A percentile compares a stretch with the other conserved stretches of the same genome.
These are phyloP conservation scores for Hypomesus transpacificus DNA, from an alignment of 2,113 vertebrate species.

Conservation along the genomic window DNA sequence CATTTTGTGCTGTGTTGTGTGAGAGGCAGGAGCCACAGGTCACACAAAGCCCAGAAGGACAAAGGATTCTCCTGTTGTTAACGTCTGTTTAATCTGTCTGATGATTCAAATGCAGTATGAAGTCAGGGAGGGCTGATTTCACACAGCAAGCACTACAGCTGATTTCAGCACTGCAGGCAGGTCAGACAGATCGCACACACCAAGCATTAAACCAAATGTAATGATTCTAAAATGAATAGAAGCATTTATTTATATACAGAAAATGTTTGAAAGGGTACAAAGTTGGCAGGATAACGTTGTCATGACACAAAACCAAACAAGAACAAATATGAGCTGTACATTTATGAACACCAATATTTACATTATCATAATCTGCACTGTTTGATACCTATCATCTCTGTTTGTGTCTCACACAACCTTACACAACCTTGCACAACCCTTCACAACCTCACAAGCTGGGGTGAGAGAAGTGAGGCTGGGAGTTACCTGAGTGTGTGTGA, in stretches of 20 bases:
- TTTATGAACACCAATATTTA: slow-evolving; percentile 56
- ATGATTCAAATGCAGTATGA: too few relatives aligned
- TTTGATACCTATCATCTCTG: slow-evolving; percentile 7
- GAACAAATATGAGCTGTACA: slow-evolving; percentile 47
- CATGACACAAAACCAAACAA: too few relatives aligned
- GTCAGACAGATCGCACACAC: neutral
- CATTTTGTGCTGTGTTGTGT: too few relatives aligned
- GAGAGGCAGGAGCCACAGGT: too few relatives aligned
- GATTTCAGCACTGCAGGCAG: neutral
- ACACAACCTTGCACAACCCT: neutral
- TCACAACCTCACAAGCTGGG: neutral
- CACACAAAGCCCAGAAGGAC: too few relatives aligned
- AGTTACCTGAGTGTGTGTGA: too few relatives aligned
- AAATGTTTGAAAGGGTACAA: slow-evolving; percentile 47
- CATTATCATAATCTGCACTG: slow-evolving; percentile 37
- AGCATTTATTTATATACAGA: slow-evolving; percentile 66
- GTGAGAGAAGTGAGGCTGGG: too few relatives aligned
- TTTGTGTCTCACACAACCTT: neutral
- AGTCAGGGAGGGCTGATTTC: too few relatives aligned
- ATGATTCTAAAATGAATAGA: slow-evolving; percentile 69
- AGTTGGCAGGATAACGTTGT: slow-evolving; percentile 26
- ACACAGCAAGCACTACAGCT: slow-evolving; percentile 4
- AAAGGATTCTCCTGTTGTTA: too few relatives aligned
- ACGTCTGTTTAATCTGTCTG: too few relatives aligned
- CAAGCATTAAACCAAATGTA: slow-evolving; percentile 14